Evolutionary conservation across 2,113 vertebrate genomes (phyloP).

Genomic region (Cromileptes altivelis): DNA sequence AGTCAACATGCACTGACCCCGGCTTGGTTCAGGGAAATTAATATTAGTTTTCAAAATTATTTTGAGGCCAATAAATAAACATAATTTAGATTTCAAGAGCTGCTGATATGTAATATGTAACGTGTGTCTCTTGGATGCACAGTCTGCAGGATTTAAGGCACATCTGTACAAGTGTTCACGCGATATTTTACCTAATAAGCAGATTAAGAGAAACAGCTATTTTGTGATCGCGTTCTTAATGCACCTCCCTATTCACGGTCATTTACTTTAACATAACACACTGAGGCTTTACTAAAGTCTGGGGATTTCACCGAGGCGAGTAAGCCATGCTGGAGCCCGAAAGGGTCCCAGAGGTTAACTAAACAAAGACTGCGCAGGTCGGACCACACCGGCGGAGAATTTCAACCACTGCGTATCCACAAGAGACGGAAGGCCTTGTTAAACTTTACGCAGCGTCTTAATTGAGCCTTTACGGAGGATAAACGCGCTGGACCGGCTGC

Average conservation of each 20-base stretch:
- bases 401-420: slow-evolving; percentile 87
- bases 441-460: slow-evolving; percentile 88
- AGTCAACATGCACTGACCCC: not conserved
- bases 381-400: slow-evolving; percentile 94
- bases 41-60: not conserved
- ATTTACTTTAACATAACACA: slow-evolving; percentile 66
- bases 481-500: slow-evolving; percentile 34
- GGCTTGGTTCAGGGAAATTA: not conserved
- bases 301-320: slow-evolving; percentile 68
- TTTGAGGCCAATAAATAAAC: not conserved
- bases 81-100: not conserved
- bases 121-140: too few relatives aligned
- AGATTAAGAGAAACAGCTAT: slow-evolving; percentile 20
- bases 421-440: slow-evolving; percentile 88
- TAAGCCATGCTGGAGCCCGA: slow-evolving; percentile 86
- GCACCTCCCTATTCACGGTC: slow-evolving; percentile 46
- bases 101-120: not conserved
- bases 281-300: slow-evolving; percentile 64
- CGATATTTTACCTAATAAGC: slow-evolving; percentile 20
- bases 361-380: slow-evolving; percentile 94
- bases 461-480: slow-evolving; percentile 85
- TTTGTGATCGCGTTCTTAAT: slow-evolving; percentile 19
- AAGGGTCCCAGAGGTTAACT: slow-evolving; percentile 91
- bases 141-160: not conserved
- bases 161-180: slow-evolving; percentile 5